These are phyloP conservation scores for Oostethus manadensis DNA, from an alignment of 2,113 vertebrate genomes.

Conservation along the genomic window DNA sequence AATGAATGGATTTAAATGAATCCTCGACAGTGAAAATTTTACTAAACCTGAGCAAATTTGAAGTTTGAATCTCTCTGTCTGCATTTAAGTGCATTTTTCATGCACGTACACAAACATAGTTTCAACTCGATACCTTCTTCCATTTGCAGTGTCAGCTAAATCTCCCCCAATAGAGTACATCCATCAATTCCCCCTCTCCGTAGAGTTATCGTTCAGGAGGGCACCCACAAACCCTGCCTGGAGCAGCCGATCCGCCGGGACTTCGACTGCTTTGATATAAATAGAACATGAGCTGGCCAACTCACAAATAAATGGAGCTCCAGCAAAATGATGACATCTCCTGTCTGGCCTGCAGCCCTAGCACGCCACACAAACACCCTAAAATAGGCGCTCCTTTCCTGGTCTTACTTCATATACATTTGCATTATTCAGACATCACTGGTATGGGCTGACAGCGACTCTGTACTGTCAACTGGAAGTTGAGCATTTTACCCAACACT, in stretches of 20 bases:
- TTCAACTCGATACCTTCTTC: background rate
- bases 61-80: too few species aligned
- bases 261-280: constrained; percentile 60
- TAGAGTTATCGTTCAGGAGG: constrained; percentile 45
- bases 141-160: constrained; percentile 11
- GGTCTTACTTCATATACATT: constrained; percentile 26
- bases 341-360: constrained; percentile 52
- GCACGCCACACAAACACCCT: constrained; percentile 47
- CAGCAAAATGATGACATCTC: constrained; percentile 60
- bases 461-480: background rate
- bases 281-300: constrained; percentile 63
- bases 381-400: constrained; percentile 42
- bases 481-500: background rate
- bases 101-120: background rate
- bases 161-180: constrained; percentile 23
- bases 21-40: too few species aligned
- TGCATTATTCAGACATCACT: constrained; percentile 7
- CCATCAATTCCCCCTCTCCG: constrained; percentile 38
- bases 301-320: constrained; percentile 65
- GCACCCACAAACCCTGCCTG: constrained; percentile 56
- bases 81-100: too few species aligned
- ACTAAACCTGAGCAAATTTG: too few species aligned
- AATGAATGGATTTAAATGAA: too few species aligned
- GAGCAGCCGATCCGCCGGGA: constrained; percentile 56
- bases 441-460: background rate